These are phyloP conservation scores for Eilema caniola DNA, from an alignment of 2,888 invertebrate genomes.

Conservation along the genomic window DNA sequence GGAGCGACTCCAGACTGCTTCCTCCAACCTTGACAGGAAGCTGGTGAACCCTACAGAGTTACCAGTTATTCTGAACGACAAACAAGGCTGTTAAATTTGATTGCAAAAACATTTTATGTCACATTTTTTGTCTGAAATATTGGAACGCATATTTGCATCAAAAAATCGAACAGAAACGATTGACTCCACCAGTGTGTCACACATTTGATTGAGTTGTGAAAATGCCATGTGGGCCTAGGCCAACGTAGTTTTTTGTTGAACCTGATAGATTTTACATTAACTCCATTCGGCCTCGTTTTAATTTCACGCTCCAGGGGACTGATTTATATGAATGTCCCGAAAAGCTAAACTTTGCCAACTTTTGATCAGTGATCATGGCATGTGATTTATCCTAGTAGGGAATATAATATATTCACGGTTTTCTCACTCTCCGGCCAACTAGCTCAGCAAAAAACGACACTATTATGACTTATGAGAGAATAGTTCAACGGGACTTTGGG, in stretches of 20 bases:
- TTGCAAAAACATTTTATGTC: background rate
- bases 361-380: slow-evolving; percentile 72
- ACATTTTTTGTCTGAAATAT: background rate
- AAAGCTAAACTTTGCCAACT: slow-evolving; percentile 74
- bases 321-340: slow-evolving; percentile 73
- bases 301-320: slow-evolving; percentile 69
- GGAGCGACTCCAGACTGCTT: too few species aligned
- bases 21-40: too few species aligned
- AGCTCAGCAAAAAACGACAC: slow-evolving; percentile 60
- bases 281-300: slow-evolving; percentile 66
- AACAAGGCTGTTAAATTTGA: background rate
- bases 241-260: slow-evolving; percentile 47
- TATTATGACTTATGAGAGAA: slow-evolving; percentile 63
- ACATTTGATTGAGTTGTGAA: slow-evolving; percentile 34
- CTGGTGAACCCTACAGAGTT: too few species aligned
- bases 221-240: slow-evolving; percentile 25
- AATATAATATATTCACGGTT: slow-evolving; percentile 64
- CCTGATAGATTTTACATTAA: slow-evolving; percentile 62
- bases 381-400: slow-evolving; percentile 67
- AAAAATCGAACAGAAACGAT: background rate
- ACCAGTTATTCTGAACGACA: too few species aligned
- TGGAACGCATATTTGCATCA: background rate
- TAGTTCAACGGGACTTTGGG: slow-evolving; percentile 57
- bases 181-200: background rate
- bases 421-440: slow-evolving; percentile 41